Percentiles rank a stretch among this genome's conserved stretches.
phyloP scores from a whole-genome alignment of 1,140 invertebrate species.

The Ctenoplectra terminalis region DNA sequence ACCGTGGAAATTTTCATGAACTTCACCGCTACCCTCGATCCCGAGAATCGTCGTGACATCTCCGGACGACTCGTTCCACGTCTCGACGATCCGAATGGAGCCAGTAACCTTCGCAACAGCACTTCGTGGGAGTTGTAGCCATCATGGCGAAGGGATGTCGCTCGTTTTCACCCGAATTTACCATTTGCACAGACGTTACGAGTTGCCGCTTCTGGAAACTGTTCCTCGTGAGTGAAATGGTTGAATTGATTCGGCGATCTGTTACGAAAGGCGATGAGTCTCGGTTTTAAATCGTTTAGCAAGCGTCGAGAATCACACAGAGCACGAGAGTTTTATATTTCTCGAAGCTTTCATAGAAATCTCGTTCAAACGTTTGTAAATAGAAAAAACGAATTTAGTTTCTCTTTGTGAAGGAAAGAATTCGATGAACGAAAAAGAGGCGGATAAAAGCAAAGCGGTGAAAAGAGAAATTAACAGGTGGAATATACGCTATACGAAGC shows the following conservation, averaged over 20 bases:
- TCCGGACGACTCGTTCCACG: not conserved
- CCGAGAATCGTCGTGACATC: not conserved
- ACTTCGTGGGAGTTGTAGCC: constrained; percentile 13
- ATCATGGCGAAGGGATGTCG: not conserved
- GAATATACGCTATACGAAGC: constrained; percentile 10
- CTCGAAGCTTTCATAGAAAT: not conserved
- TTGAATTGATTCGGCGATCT: constrained; percentile 41
- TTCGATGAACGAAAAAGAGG: not conserved
- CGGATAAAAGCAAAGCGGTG: not conserved
- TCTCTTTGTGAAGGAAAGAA: not conserved
- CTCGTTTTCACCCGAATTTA: constrained; percentile 45
- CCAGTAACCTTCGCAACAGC: constrained; percentile 6
- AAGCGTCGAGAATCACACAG: not conserved
- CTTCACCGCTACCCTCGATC: not conserved
- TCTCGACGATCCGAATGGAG: constrained; percentile 2
- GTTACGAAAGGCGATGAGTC: not conserved
- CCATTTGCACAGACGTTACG: not conserved
- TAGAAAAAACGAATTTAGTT: not conserved
- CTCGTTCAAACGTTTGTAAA: not conserved
- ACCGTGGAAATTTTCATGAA: constrained; percentile 20
- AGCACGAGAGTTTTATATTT: not conserved
- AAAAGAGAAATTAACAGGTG: constrained; percentile 24
- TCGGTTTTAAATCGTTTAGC: not conserved
- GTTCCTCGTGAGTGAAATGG: constrained; percentile 46
- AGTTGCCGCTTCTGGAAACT: constrained; percentile 44